These are phyloP conservation scores for human DNA, from an alignment of 2,113 vertebrate species.

Conservation along the genomic window DNA sequence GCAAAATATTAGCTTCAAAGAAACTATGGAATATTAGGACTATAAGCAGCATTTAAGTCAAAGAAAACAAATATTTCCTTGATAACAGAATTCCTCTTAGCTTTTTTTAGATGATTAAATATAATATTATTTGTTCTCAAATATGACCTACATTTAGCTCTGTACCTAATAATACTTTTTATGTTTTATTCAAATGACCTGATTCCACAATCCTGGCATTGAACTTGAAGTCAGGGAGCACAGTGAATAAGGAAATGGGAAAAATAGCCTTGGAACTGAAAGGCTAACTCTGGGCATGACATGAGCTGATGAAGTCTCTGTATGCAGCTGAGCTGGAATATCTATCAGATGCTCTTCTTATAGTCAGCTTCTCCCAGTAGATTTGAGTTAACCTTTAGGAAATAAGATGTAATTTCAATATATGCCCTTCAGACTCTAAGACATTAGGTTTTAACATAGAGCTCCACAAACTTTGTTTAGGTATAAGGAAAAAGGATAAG, in stretches of 20 bases:
- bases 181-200: neutral
- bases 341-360: neutral
- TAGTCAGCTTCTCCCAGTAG: neutral
- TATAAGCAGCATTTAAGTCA: neutral
- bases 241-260: neutral
- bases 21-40: neutral
- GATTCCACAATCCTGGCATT: neutral
- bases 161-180: neutral
- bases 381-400: neutral
- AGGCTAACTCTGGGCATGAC: neutral
- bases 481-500: neutral
- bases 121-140: neutral
- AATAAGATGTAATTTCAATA: neutral
- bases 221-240: neutral
- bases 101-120: neutral
- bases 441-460: neutral
- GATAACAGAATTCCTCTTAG: neutral
- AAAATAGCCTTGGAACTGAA: neutral
- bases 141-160: neutral
- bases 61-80: neutral
- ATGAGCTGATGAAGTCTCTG: neutral
- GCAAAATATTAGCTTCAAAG: neutral
- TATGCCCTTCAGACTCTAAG: neutral
- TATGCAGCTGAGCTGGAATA: neutral
- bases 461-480: neutral